Base-by-base conservation (phyloP, 1,140 invertebrate genomes). In the Lithobius niger region DNA sequence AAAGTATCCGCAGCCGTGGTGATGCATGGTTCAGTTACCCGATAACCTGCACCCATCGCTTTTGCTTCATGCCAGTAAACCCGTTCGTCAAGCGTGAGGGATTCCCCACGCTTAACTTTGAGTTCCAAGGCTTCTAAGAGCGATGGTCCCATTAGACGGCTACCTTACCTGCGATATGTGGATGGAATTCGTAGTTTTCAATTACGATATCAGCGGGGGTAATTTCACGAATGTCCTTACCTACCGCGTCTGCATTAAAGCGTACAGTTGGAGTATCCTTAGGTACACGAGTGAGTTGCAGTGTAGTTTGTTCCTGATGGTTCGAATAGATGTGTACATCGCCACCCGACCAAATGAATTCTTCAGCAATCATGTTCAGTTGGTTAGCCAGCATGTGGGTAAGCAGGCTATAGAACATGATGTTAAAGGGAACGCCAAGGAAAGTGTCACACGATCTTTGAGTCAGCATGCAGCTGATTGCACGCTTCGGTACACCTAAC, bases 381-480 rank as follows among this genome's bases (percentile, higher is more conserved):
- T 98, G 78, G 69, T 97, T 87, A 50, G 95, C 94, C 61, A 99
- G 86, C 90, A 99, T 97, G 61, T 86, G 83, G 13, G 90, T 97
- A 0, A 99, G 74, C 3, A 99, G 67, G 1, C 94, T 81, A 74
- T 99, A 99, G 57, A 91, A 96, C 19, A 96, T 94, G 64, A 99
- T 96, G 68, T 99, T 99, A 67, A 99, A 99, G 18, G 96, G 96
- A 1, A 99, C 94, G 22, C 96, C 96, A 1, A 99, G 73, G 3
- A 94, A 94, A 83, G 99, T 90, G 71, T 99, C 96, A 18, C 89
- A 95, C 58, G 92, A 97, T 64, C 96, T 76, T 73, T 99, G 96
- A 69, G 97, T 98, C 57, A 99, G 69, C 63, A 93, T 84, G 68
- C 92, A 97, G 2, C 88, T 94, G 45, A 47, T 13, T 19, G 78